These are phyloP conservation scores for Peromyscus polionotus DNA, from an alignment of 2,113 vertebrate species.

Conservation along the genomic window DNA sequence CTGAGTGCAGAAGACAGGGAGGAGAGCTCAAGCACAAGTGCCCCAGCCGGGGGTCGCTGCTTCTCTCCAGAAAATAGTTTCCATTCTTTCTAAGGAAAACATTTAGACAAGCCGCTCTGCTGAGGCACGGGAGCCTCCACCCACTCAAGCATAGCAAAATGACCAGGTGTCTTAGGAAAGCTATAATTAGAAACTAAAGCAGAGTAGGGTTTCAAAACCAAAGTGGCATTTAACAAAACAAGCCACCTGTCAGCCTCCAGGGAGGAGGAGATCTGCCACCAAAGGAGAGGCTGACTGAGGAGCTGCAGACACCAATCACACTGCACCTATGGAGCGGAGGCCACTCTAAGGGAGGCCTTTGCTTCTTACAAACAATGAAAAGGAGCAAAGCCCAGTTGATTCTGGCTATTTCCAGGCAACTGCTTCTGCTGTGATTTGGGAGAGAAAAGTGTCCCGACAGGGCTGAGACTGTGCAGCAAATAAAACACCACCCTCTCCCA, in stretches of 20 bases:
- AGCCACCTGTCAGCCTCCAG: slow-evolving; percentile 64
- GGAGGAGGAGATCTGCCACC: neutral
- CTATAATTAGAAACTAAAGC: slow-evolving; percentile 72
- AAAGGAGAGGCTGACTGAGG: neutral
- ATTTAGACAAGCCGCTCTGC: slow-evolving; percentile 16
- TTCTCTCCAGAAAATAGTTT: neutral
- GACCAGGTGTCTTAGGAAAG: slow-evolving; percentile 63
- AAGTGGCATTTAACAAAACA: slow-evolving; percentile 68
- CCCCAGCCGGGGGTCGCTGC: neutral
- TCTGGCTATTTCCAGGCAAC: slow-evolving; percentile 51
- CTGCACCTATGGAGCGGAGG: neutral
- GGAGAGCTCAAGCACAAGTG: neutral
- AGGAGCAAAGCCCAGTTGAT: slow-evolving; percentile 53
- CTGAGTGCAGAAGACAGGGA: neutral
- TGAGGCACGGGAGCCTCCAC: neutral
- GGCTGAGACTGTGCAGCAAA: neutral
- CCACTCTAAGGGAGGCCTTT: neutral
- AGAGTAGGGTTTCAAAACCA: slow-evolving; percentile 57
- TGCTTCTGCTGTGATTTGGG: neutral
- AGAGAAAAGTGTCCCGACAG: neutral
- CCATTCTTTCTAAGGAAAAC: neutral
- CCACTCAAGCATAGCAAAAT: slow-evolving; percentile 66
- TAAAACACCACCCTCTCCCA: neutral
- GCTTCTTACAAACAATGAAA: slow-evolving; percentile 54
- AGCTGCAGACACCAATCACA: neutral